Evolutionary conservation across 2,797 vertebrate species (phyloP), one percentile per base, ranked within the genome.

Genomic region (Hyperoplus lanceolatus): DNA sequence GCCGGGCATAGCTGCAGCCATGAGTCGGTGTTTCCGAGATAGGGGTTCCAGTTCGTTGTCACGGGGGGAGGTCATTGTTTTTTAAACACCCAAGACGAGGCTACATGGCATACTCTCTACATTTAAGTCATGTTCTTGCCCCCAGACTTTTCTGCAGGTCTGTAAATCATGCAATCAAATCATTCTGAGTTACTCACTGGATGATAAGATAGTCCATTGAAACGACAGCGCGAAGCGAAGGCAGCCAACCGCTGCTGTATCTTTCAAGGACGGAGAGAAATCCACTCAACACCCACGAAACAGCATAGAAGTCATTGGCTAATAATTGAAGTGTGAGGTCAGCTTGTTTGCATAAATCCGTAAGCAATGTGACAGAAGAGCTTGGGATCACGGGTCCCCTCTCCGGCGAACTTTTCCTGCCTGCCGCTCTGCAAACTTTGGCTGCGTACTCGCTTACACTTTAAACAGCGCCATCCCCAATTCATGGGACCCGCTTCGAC

Each of bases 11-110:
- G 92, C 88, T 66, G 95, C 96, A 87, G 96, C 96, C 96, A 97
- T 96, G 88, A 97, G 96, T 94, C 97, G 96, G 95, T 97, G 97
- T 87, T 96, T 97, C 92, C 96, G 96, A 95, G 96, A 95, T 83
- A 92, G 93, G 89, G 93, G 90, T 89, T 87, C 83, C 90, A 92
- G 87, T 73, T 95, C 94, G 89, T 90, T 92, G 84, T 94, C 94
- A 88, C 90, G 82, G 84, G 93, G 89, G 83, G 94, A 93, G 93
- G 94, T 94, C 96, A 96, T 96, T 59, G 81, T 91, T 90, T 87
- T 29, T 84, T 60, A 71, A 89, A 73, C 90, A 76, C 56, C 77
- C 68, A 56, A 51, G 63, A 72, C 58, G 6, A 50, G 73, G 70
- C 89, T 90, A 91, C 92, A 91, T 91, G 81, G 60, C 85, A 88